Conservation (phyloP, 2,797 vertebrate species). For the Phoebastria nigripes region DNA sequence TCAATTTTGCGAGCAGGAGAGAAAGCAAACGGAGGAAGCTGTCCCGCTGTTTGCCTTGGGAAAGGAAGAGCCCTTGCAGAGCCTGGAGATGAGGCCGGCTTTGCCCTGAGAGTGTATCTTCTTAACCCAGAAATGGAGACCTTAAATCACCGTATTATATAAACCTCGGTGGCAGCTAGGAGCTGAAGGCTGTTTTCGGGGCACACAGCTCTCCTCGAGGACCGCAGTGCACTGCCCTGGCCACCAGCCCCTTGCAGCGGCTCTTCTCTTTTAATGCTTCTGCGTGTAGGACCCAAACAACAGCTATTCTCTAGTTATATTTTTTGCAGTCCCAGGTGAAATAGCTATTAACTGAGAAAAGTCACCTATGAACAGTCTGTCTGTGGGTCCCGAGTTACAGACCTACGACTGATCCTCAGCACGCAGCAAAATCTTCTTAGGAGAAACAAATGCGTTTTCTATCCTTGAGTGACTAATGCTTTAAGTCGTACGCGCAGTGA, state of each 20-base stretch:
- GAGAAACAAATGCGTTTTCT: neutral
- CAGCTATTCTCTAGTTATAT: rapidly evolving
- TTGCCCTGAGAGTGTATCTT: neutral
- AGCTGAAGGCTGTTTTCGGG: rapidly evolving
- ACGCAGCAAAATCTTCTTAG: neutral
- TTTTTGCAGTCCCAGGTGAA: no score
- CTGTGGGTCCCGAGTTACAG: neutral
- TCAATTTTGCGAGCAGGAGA: neutral
- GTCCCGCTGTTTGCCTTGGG: neutral
- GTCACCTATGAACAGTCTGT: rapidly evolving
- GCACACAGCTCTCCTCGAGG: neutral
- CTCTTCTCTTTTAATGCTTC: no score
- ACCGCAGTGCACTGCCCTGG: rapidly evolving
- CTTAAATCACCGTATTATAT: rapidly evolving
- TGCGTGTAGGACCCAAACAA: neutral
- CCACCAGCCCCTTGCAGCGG: neutral
- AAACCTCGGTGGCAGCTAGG: rapidly evolving
- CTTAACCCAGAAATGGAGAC: neutral
- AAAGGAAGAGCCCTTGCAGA: neutral
- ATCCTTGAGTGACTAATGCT: neutral
- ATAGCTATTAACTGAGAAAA: neutral
- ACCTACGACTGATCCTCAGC: neutral
- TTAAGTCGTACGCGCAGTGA: rapidly evolving
- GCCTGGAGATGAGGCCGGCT: neutral
- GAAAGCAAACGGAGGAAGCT: slow-evolving; percentile 17